Evolutionary conservation across 2,113 vertebrate species (phyloP), one percentile per base, ranked within the genome.

Genomic region (Pteropus alecto): DNA sequence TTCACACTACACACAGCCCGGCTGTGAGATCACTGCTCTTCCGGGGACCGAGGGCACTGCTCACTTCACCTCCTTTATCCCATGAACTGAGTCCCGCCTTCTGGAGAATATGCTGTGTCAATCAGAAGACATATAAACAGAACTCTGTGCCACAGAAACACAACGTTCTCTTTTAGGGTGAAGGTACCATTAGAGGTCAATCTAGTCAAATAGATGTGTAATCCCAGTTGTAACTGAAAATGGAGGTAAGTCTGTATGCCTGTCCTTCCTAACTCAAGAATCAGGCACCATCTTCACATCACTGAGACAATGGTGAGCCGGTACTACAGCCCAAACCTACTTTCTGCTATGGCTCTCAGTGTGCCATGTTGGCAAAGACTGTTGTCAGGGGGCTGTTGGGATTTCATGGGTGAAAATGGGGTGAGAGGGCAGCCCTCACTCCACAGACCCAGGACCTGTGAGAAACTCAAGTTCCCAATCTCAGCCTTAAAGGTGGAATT

Each of bases 151-250:
- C 18, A 0, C 0, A 93, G 81, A 93, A 76, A 63, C 6, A 87
- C 67, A 92, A 93, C 77, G 87, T 95, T 94, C 51, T n/a, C 14
- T 94, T 97, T 95, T 87, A 83, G 1, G 61, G n/a, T 68, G 71
- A 91, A 91, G 38, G 94, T 11, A 91, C 90, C 96, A 96, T 82
- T 90, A 63, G 68, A 97, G 95, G 96, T 98, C 96, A 97, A 96
- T 30, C 88, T 56, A 90, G 68, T 26, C 54, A 81, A 71, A 68
- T 73, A 89, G 84, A 84, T 68, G 87, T 6, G 2, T 83, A 54
- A 93, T 79, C 67, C 92, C 97, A 90, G 30, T 21, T 60, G 5
- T 22, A 68, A 8, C 0, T 18, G 7, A 92, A 28, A 28, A n/a
- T 35, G 7, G 26, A 65, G n/a, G 71, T 78, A 77, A 83, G 85